A percentile compares a stretch with the other conserved stretches of the same genome.
phyloP scores from a whole-genome alignment of 2,888 invertebrate species.

The Drosophila conformis region DNA sequence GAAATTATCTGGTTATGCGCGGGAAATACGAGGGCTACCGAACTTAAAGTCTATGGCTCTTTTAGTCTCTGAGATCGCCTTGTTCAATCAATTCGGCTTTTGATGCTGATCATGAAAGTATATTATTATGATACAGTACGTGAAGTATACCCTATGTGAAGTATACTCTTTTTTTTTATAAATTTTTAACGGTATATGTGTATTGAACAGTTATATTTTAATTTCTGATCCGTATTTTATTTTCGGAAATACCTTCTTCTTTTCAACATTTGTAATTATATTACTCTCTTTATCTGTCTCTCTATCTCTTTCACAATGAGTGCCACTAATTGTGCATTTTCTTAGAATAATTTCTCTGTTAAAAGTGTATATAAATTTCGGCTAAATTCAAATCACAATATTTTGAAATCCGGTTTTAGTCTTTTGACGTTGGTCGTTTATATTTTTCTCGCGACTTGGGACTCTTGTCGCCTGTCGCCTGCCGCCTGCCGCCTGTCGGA shows the following conservation, averaged over 20 bases:
- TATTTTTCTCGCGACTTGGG: conserved; percentile 21
- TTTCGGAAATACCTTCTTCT: too few relatives aligned
- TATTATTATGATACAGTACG: neutral
- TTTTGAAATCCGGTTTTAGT: neutral
- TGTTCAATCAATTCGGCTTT: neutral
- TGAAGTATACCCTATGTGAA: neutral
- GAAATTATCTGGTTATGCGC: neutral
- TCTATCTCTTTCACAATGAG: neutral
- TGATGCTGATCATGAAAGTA: neutral
- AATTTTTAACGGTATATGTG: fast-evolving
- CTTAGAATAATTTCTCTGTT: neutral
- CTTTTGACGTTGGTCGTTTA: conserved; percentile 3
- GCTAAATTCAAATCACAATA: neutral
- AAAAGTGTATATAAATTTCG: conserved; percentile 10
- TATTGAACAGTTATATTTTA: neutral
- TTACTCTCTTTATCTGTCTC: neutral
- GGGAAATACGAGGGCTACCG: neutral
- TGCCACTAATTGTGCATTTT: neutral
- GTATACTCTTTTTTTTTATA: too few relatives aligned
- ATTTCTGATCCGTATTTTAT: neutral
- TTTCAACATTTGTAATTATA: neutral
- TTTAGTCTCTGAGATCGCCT: neutral
- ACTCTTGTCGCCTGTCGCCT: conserved; percentile 63
- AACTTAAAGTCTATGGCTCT: neutral
- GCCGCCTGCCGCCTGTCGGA: conserved; percentile 71